Percentiles rank a stretch among this genome's conserved stretches.
Conservation (phyloP, 1,140 invertebrate genomes). For the Cylas formicarius region DNA sequence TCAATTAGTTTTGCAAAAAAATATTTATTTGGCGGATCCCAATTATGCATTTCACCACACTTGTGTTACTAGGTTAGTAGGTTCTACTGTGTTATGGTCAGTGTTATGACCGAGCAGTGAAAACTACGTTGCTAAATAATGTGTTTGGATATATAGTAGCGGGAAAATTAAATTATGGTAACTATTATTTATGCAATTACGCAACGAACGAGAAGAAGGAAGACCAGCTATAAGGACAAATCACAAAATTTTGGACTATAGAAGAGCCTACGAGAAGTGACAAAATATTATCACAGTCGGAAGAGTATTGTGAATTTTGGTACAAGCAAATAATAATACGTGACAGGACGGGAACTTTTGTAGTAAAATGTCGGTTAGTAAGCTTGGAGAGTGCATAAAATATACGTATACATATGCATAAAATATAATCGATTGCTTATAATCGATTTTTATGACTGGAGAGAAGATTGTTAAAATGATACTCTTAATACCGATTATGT, state of each 20-base stretch:
- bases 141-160: constrained; percentile 8
- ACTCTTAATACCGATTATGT: constrained; percentile 9
- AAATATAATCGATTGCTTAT: too few relatives aligned
- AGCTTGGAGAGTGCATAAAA: not conserved
- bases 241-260: constrained; percentile 5
- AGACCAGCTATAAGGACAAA: too few relatives aligned
- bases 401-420: constrained; percentile 3
- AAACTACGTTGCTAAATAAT: not conserved
- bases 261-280: not conserved
- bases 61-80: too few relatives aligned
- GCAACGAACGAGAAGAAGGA: not conserved
- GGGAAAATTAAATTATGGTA: not conserved
- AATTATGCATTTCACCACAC: too few relatives aligned
- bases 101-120: not conserved
- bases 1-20: too few relatives aligned
- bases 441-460: constrained; percentile 7
- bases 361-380: constrained; percentile 11
- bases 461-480: constrained; percentile 13
- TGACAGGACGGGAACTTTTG: constrained; percentile 3
- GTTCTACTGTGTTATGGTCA: not conserved
- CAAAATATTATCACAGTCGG: not conserved
- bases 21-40: too few relatives aligned
- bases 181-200: not conserved
- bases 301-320: constrained; percentile 4
- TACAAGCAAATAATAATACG: not conserved